Evolutionary conservation across 2,888 invertebrate species (phyloP), one percentile per base, ranked within the genome.

Genomic region (Leptopterna dolabrata): DNA sequence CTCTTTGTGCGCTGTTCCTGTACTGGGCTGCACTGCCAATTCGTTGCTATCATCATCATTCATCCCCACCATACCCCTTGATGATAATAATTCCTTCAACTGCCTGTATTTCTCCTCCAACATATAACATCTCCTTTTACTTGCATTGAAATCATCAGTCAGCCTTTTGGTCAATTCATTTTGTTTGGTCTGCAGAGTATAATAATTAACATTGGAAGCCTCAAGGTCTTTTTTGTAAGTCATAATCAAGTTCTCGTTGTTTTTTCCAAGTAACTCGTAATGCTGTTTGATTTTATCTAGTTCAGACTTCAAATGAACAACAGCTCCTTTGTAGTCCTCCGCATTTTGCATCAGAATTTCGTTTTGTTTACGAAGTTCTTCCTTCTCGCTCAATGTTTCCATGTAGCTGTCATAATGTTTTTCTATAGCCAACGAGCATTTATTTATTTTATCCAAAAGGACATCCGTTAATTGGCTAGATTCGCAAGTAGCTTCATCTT

Each of bases 161-260:
- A 85, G 63, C n/a, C 30, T 43, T 16, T 71, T 85, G 9, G 19
- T 83, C n/a, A 29, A 63, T 16, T 13, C 19, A 24, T 70, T 16
- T 70, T n/a, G 30, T 6, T 81, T 55, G 16, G 24, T 24, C 24
- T 30, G n/a, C 1, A 76, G 76, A 9, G 2, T n/a, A 7, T 16
- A 9, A 43, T 16, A 7, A 43, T 36, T 13, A 19, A 9, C 9
- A 41, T 84, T 63, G 36, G 41, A 43, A 9, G n/a, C 16, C 30
- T 85, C 73, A 45, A 85, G 76, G 13, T 83, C 70, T 41, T 70
- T 83, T 43, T 29, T 70, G 19, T 70, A 41, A 19, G 63, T 83
- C 36, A 83, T 36, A n/a, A 43, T 70, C 41, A 36, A 1, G 27
- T 83, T 83, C 36, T 83, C 83, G 16, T 85, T 24, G 76, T 71